phyloP scores from a whole-genome alignment of 2,888 invertebrate species.

The Dynastes hyllus region DNA sequence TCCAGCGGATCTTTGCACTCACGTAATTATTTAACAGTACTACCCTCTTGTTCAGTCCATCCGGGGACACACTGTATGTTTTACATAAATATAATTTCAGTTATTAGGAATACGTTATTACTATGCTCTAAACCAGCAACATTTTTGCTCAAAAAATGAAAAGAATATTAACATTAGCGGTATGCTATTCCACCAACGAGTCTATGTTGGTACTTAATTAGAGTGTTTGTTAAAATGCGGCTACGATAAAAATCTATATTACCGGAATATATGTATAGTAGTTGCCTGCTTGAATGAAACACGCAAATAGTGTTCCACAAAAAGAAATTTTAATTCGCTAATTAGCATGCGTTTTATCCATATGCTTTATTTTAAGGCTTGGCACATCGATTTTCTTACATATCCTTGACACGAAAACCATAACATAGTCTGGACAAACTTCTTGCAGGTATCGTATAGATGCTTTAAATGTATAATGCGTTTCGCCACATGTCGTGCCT shows the following conservation, averaged over 20 bases:
- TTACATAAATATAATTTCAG: too few species aligned
- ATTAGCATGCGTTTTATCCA: constrained; percentile 12
- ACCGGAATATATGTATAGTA: not conserved
- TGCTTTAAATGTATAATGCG: not conserved
- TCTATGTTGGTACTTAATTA: not conserved
- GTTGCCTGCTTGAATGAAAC: constrained; percentile 2
- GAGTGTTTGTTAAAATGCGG: not conserved
- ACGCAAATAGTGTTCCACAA: not conserved
- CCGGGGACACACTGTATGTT: too few species aligned
- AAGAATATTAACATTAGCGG: not conserved
- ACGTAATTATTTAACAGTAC: too few species aligned
- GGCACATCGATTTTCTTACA: constrained; percentile 22
- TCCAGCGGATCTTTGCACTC: too few species aligned
- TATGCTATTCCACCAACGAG: not conserved
- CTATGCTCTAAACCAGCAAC: too few species aligned
- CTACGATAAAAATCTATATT: constrained; percentile 3
- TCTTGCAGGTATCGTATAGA: not conserved
- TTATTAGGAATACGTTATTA: too few species aligned
- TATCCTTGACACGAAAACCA: constrained; percentile 20
- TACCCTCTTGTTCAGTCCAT: too few species aligned
- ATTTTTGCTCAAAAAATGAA: not conserved
- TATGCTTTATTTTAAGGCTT: constrained; percentile 16
- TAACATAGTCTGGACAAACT: not conserved
- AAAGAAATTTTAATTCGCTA: constrained; percentile 32
- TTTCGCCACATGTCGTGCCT: not conserved